These are phyloP conservation scores for Zygothrica quintamaculata DNA, from an alignment of 2,888 invertebrate species.

Conservation along the genomic window DNA sequence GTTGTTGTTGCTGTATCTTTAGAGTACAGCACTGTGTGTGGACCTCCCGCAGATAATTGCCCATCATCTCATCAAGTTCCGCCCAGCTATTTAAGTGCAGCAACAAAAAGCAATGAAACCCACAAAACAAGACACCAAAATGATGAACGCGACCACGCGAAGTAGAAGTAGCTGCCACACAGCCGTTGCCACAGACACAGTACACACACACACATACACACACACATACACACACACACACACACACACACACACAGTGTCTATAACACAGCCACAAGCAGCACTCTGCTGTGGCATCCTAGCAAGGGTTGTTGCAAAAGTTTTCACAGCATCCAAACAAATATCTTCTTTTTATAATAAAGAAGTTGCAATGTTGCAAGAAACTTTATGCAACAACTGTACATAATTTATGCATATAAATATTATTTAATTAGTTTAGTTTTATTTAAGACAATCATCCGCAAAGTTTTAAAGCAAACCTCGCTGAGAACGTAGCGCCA, in stretches of 20 bases:
- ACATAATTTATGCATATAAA: too few relatives aligned
- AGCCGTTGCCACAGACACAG: constrained; percentile 18
- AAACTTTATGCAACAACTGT: too few relatives aligned
- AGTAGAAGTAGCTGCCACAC: constrained; percentile 70
- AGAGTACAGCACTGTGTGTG: constrained; percentile 47
- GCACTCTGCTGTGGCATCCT: too few relatives aligned
- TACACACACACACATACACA: not conserved
- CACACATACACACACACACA: constrained; percentile 16
- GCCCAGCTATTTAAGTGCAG: constrained; percentile 83
- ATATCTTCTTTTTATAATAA: too few relatives aligned
- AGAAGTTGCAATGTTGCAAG: too few relatives aligned
- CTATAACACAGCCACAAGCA: constrained; percentile 23
- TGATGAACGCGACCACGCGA: constrained; percentile 78
- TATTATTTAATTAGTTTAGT: too few relatives aligned
- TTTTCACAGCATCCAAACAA: too few relatives aligned
- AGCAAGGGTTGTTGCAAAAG: too few relatives aligned
- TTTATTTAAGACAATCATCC: too few relatives aligned
- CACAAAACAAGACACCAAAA: constrained; percentile 79
- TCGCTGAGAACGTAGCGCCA: constrained; percentile 60
- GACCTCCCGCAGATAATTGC: constrained; percentile 85
- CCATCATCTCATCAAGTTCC: constrained; percentile 84
- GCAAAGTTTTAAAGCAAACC: constrained; percentile 19
- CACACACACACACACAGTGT: not conserved
- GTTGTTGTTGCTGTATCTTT: constrained; percentile 41
- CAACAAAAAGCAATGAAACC: constrained; percentile 72